phyloP scores from a whole-genome alignment of 1,140 invertebrate genomes.

The Conus ventricosus region DNA sequence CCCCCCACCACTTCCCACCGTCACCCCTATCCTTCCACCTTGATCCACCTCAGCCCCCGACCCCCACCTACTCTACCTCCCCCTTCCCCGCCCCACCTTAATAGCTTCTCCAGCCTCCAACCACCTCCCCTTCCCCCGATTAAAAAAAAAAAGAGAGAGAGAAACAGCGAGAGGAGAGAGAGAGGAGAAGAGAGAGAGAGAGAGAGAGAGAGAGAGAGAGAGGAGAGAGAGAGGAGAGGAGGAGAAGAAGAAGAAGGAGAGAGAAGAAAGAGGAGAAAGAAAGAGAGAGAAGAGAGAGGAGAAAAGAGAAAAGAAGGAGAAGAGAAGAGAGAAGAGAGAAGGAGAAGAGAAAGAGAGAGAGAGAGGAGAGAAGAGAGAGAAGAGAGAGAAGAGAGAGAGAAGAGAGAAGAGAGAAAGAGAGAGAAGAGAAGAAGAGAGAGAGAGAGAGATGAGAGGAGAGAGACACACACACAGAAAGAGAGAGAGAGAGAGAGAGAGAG shows the following conservation, averaged over 20 bases:
- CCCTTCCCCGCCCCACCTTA: too few species aligned
- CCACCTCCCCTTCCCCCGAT: too few species aligned
- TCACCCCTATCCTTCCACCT: too few species aligned
- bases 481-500: neutral
- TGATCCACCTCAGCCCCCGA: too few species aligned
- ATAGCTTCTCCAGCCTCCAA: too few species aligned
- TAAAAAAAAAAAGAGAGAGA: neutral
- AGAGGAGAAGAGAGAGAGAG: neutral
- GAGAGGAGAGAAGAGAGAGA: neutral
- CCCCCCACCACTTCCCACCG: too few species aligned
- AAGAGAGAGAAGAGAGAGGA: neutral
- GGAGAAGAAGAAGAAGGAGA: neutral
- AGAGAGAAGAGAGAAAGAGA: neutral
- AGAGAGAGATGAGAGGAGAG: constrained; percentile 3
- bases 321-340: too few species aligned
- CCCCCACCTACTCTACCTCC: too few species aligned
- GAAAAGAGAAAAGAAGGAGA: neutral
- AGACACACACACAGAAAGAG: neutral
- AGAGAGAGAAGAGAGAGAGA: constrained; percentile 15
- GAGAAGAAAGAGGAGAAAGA: neutral
- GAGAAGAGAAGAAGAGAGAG: neutral
- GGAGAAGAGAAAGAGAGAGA: neutral
- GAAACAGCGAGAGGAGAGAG: neutral
- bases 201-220: neutral
- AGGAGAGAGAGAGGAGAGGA: neutral